Evolutionary conservation across 1,140 invertebrate species (phyloP).

Genomic region (Scaptomyza montana): DNA sequence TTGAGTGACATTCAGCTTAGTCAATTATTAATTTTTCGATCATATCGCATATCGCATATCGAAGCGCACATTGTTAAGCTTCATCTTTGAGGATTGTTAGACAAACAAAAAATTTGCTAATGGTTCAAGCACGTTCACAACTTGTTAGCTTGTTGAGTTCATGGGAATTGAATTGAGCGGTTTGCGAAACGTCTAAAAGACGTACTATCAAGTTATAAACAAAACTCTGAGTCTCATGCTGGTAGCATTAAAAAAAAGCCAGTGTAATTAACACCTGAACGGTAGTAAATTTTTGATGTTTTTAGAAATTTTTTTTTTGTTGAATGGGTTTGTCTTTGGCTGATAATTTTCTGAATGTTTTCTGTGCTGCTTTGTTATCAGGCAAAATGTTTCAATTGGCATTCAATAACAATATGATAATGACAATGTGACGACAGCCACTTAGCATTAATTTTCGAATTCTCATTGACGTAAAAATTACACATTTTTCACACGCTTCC

Average conservation of each 20-base stretch:
- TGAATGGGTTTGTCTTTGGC: slow-evolving; percentile 19
- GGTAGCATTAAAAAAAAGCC: slow-evolving; percentile 3
- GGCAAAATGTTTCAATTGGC: slow-evolving; percentile 7
- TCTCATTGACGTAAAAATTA: slow-evolving; percentile 18
- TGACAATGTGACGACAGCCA: slow-evolving; percentile 20
- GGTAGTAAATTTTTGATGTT: not conserved
- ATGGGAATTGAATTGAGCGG: slow-evolving; percentile 23
- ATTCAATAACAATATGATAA: slow-evolving; percentile 26
- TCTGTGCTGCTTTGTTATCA: not conserved
- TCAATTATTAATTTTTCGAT: slow-evolving; percentile 21
- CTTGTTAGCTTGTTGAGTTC: slow-evolving; percentile 30
- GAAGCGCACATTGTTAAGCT: not conserved
- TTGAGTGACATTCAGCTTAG: slow-evolving; percentile 4
- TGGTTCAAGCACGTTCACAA: slow-evolving; percentile 28
- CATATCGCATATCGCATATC: not conserved
- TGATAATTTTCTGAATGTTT: not conserved
- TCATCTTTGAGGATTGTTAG: not conserved
- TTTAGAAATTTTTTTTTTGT: slow-evolving; percentile 11
- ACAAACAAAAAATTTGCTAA: slow-evolving; percentile 16
- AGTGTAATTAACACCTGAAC: slow-evolving; percentile 20
- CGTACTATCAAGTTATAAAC: slow-evolving; percentile 2
- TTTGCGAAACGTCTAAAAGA: slow-evolving; percentile 16
- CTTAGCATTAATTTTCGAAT: slow-evolving; percentile 26
- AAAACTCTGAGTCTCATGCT: not conserved
- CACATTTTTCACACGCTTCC: slow-evolving; percentile 17